These are phyloP conservation scores for Rotaria socialis DNA, from an alignment of 2,888 invertebrate species.

Conservation along the genomic window DNA sequence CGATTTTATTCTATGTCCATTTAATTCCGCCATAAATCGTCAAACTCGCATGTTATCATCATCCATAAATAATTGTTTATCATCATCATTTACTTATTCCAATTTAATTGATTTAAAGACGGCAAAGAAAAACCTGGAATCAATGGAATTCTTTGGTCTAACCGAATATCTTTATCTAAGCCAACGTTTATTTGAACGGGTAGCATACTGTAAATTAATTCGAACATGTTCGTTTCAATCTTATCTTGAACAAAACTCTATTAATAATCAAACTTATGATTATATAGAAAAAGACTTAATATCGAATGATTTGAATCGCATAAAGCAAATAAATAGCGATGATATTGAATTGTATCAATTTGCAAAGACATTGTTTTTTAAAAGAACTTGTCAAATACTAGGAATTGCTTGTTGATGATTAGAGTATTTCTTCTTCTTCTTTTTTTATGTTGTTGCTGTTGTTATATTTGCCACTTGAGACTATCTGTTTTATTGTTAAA, in stretches of 20 bases:
- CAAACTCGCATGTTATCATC: constrained; percentile 91
- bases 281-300: neutral
- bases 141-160: constrained; percentile 93
- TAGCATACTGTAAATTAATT: neutral
- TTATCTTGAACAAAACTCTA: neutral
- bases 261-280: neutral
- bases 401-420: neutral
- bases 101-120: constrained; percentile 67
- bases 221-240: neutral
- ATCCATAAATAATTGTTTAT: neutral
- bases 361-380: neutral
- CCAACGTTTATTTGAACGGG: constrained; percentile 56
- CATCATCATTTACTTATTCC: neutral
- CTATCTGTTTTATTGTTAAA: neutral
- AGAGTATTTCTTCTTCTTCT: too few relatives aligned
- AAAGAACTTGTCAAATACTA: constrained; percentile 7
- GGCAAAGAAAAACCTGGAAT: constrained; percentile 86
- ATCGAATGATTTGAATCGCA: neutral
- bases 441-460: too few relatives aligned
- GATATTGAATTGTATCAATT: neutral
- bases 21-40: constrained; percentile 88
- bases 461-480: neutral
- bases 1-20: constrained; percentile 82
- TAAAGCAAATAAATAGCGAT: neutral
- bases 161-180: constrained; percentile 79